Conservation (phyloP, 30 jellyfish, hydroid and myxozoan genomes). For the Aurelia aurita region DNA sequence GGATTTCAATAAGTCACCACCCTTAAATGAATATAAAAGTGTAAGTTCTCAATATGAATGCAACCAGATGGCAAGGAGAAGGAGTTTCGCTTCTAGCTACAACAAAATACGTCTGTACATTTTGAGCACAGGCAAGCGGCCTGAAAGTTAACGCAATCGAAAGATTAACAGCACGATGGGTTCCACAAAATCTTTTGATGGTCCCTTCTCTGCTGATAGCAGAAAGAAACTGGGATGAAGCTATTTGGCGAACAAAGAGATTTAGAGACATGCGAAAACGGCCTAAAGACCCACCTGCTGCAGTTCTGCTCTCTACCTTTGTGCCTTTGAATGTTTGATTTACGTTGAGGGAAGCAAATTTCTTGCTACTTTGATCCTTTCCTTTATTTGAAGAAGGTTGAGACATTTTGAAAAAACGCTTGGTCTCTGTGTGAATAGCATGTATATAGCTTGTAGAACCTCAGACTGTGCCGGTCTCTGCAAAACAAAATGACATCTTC, state of each 20-base stretch:
- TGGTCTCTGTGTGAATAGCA: conserved; percentile 83
- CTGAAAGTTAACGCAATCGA: too few relatives aligned
- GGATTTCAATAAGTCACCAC: conserved; percentile 1
- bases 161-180: too few relatives aligned
- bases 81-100: not conserved
- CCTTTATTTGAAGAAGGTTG: conserved; percentile 94
- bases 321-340: conserved; percentile 94
- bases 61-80: not conserved
- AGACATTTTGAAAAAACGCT: conserved; percentile 93
- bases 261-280: not conserved
- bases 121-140: too few relatives aligned
- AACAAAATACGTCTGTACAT: not conserved
- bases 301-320: conserved; percentile 85
- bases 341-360: conserved; percentile 90
- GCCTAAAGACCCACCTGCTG: conserved; percentile 90
- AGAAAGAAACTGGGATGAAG: too few relatives aligned
- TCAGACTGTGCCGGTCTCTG: conserved; percentile 96
- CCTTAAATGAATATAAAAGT: not conserved
- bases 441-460: conserved; percentile 88
- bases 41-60: not conserved
- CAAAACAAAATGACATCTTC: conserved; percentile 39
- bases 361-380: conserved; percentile 90
- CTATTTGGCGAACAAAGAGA: too few relatives aligned
- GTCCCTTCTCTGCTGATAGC: too few relatives aligned
- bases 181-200: too few relatives aligned